A percentile compares a stretch with the other conserved stretches of the same genome.
Evolutionary conservation across 1,140 invertebrate genomes (phyloP).

Genomic region (Stegodyphus dumicola): DNA sequence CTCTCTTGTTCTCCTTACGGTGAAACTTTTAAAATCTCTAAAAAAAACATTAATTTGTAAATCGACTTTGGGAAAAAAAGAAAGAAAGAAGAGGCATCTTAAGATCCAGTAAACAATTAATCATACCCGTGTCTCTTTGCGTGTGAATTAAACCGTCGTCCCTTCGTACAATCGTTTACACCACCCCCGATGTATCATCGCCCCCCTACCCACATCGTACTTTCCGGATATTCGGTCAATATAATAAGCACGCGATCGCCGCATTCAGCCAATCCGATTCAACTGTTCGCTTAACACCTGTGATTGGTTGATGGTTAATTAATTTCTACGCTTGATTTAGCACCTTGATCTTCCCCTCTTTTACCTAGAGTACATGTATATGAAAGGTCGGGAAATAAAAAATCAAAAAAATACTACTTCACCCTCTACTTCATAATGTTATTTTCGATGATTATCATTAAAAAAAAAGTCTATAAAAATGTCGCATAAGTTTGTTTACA

Average conservation of each 20-base stretch:
- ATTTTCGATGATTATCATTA: too few species aligned
- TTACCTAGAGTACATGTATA: too few species aligned
- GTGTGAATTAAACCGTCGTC: slow-evolving; percentile 11
- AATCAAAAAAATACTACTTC: too few species aligned
- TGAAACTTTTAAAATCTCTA: too few species aligned
- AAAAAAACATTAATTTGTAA: too few species aligned
- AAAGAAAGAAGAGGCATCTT: too few species aligned
- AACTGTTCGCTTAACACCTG: slow-evolving; percentile 42
- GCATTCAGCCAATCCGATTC: slow-evolving; percentile 44
- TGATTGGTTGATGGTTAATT: slow-evolving; percentile 53
- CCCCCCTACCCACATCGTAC: slow-evolving; percentile 8
- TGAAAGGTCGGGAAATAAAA: too few species aligned
- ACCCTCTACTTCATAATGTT: too few species aligned
- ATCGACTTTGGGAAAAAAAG: too few species aligned
- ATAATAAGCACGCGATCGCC: slow-evolving; percentile 43
- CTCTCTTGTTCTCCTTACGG: too few species aligned
- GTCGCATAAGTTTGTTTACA: too few species aligned
- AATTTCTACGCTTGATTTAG: slow-evolving; percentile 53
- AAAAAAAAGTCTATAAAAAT: too few species aligned
- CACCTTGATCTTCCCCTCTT: not conserved
- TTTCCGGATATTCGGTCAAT: slow-evolving; percentile 40
- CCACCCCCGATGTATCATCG: slow-evolving; percentile 32
- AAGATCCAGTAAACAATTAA: slow-evolving; percentile 31
- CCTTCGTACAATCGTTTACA: not conserved
- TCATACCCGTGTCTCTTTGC: slow-evolving; percentile 14